A percentile compares a stretch with the other conserved stretches of the same genome.
Conservation (phyloP, 2,888 invertebrate species). For the Gari tellinella region DNA sequence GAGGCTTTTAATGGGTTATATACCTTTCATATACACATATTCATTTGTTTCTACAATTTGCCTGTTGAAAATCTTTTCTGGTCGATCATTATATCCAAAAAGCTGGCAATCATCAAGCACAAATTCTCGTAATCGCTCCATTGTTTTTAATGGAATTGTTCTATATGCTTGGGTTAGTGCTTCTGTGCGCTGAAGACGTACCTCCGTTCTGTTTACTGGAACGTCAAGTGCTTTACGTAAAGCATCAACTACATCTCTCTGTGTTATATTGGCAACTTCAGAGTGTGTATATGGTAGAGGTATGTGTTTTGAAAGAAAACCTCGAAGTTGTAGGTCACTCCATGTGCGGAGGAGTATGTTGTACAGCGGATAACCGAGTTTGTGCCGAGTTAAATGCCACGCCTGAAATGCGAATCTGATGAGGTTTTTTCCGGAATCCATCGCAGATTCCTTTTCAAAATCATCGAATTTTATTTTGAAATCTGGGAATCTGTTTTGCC, state of each 20-base stretch:
- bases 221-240: constrained; percentile 35
- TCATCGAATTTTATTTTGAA: constrained; percentile 59
- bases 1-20: too few species aligned
- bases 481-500: constrained; percentile 41
- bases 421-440: constrained; percentile 38
- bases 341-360: constrained; percentile 60
- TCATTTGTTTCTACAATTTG: too few species aligned
- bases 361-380: constrained; percentile 61
- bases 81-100: constrained; percentile 67
- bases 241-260: constrained; percentile 32
- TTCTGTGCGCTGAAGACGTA: constrained; percentile 62
- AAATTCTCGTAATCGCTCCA: constrained; percentile 56
- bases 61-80: constrained; percentile 46
- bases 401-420: constrained; percentile 41
- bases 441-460: constrained; percentile 63
- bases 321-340: constrained; percentile 70
- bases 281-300: constrained; percentile 54
- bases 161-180: constrained; percentile 67
- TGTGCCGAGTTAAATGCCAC: constrained; percentile 32
- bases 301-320: constrained; percentile 61
- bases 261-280: constrained; percentile 32
- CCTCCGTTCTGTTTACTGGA: constrained; percentile 24
- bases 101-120: constrained; percentile 65
- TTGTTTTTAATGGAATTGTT: constrained; percentile 45
- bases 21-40: too few species aligned